Evolutionary conservation across 2,888 invertebrate species (phyloP), one percentile per base, ranked within the genome.

Genomic region (Rosalia funebris): DNA sequence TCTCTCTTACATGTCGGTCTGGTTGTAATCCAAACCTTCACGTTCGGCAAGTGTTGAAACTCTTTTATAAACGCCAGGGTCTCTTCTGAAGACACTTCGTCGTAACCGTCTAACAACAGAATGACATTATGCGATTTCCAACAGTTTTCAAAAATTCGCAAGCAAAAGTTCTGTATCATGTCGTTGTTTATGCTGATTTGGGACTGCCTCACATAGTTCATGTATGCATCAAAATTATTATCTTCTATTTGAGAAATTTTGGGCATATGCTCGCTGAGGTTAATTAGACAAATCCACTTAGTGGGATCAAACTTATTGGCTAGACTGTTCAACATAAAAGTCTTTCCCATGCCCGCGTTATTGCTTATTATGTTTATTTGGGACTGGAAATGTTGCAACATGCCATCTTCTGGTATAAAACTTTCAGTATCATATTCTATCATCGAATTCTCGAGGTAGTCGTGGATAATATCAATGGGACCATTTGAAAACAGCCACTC

Each of bases 321-420:
- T 1, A 57, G 7, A 34, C 57, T 57, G 2, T 36, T 42, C 1
- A 57, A 14, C 44, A 57, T 41, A 7, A 41, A 48, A 1, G 57
- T 57, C 16, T 57, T 57, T 5, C 57, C 57, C 57, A 57, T 57
- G 12, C 57, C 48, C 1, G 57, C 57, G n/a, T 50, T 57, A 0
- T 42, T 50, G n/a, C 50, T 50, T 9, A 57, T 48, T 9, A 57
- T 57, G 15, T 41, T 48, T 1, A 31, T 20, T 11, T 10, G 14
- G 17, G 57, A 48, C 4, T 17, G 12, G 15, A 7, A 9, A 5
- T 34, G 17, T 0, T 19, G 9, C n/a, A 48, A 11, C 7, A 57
- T 14, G 9, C n/a, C 15, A 32, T 50, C 34, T 44, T 57, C 57
- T 12, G 16, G 42, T 17, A 57, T n/a, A n/a, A n/a, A 9, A 14